Evolutionary conservation across 1,140 invertebrate species (phyloP), one percentile per base, ranked within the genome.

Genomic region (Druon quercuslanigerum): DNA sequence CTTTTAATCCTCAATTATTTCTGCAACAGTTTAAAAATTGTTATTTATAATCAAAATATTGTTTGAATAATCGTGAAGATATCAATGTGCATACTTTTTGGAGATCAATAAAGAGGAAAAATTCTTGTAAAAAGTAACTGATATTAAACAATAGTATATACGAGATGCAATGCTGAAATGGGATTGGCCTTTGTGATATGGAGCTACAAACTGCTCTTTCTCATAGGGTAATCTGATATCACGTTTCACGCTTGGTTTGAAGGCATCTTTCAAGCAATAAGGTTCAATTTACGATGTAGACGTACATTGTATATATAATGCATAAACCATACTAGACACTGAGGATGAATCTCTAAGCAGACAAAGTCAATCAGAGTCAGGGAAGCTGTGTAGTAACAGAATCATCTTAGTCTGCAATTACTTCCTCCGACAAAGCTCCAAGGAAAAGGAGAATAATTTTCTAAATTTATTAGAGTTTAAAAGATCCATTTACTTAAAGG

Each of bases 351-450:
- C 52, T 54, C n/a, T 54, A 7, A 19, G 52, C 17, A 54, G 52
- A 54, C 52, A 54, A 54, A 54, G 52, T 54, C 52, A 54, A 54
- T 54, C 52, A 54, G 17, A 54, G 52, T 54, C 52, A 54, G 52
- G 17, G n/a, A 54, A 54, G 14, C 52, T 54, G n/a, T 19, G 52
- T 19, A 54, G 17, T 54, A 54, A 54, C 8, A 17, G 16, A 19
- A 54, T 54, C 9, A 19, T 54, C 17, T 19, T 17, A 17, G 52
- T 3, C n/a, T 54, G 14, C 17, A 54, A 54, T 54, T 54, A 54
- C 52, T 54, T 17, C 17, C 5, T 17, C 17, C n/a, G 9, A 54
- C 7, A n/a, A 17, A 0, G 17, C 16, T 54, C 17, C 6, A 7
- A 17, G 16, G 20, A 56, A 56, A 20, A 19, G n/a, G 52, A 54